Evolutionary conservation across 1,140 invertebrate species (phyloP).

Genomic region (Cylas formicarius): DNA sequence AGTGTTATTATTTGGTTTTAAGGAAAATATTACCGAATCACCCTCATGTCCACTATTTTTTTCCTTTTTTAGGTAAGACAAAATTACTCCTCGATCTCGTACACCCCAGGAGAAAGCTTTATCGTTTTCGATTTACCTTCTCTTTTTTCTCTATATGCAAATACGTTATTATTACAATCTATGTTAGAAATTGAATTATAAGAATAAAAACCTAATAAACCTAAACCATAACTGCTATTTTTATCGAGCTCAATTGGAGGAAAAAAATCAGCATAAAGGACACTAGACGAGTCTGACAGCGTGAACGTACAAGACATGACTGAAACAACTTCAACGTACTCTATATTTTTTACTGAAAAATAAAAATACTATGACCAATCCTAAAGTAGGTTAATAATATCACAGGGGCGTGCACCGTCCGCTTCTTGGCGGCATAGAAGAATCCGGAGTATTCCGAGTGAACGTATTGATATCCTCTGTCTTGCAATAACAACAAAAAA

Average conservation of each 20-base stretch:
- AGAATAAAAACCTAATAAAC: conserved; percentile 10
- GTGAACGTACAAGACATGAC: conserved; percentile 18
- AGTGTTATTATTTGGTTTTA: conserved; percentile 14
- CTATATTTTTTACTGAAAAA: too few relatives aligned
- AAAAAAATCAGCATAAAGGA: conserved; percentile 3
- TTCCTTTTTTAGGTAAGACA: background rate
- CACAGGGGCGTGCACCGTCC: background rate
- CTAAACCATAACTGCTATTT: conserved; percentile 11
- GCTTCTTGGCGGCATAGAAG: background rate
- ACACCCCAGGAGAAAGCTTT: conserved; percentile 4
- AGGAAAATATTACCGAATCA: conserved; percentile 6
- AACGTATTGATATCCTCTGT: background rate
- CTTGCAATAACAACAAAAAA: conserved; percentile 3
- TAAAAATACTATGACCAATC: too few relatives aligned
- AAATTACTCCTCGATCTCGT: conserved; percentile 10
- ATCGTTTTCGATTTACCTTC: background rate
- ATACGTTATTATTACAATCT: conserved; percentile 14
- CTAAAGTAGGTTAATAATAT: conserved; percentile 1
- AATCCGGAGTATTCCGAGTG: background rate
- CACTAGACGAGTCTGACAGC: background rate
- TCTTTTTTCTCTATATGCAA: background rate
- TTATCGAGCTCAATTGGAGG: conserved; percentile 15
- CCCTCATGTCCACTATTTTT: background rate
- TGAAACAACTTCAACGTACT: too few relatives aligned
- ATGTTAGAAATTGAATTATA: conserved; percentile 17